Conservation (phyloP, 2,888 invertebrate species). For the Osmoderma eremita region DNA sequence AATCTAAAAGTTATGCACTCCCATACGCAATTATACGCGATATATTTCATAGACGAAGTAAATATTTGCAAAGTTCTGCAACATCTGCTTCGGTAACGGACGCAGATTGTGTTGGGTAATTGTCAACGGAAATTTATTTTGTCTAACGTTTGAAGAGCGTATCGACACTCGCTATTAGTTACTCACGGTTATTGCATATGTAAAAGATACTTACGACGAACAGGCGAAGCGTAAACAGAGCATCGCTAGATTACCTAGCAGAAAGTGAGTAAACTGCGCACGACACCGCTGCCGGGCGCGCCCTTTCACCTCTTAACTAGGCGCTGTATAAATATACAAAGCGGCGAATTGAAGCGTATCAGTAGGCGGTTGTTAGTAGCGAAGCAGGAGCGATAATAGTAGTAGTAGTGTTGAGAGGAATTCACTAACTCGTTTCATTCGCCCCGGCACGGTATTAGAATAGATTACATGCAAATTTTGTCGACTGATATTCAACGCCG, state of each 20-base stretch:
- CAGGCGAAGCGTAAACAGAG: neutral
- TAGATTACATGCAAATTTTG: conserved; percentile 57
- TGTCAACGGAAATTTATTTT: conserved; percentile 33
- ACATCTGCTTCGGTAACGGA: too few species aligned
- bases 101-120: too few species aligned
- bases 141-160: conserved; percentile 3
- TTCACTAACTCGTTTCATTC: conserved; percentile 27
- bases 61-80: too few species aligned
- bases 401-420: conserved; percentile 35
- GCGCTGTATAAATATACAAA: conserved; percentile 47
- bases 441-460: conserved; percentile 52
- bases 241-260: neutral
- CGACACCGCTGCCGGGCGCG: conserved; percentile 7
- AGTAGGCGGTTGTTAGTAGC: conserved; percentile 26
- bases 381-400: neutral
- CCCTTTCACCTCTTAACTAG: conserved; percentile 47
- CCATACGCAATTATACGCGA: too few species aligned
- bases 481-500: conserved; percentile 32
- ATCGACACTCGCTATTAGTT: conserved; percentile 19
- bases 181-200: conserved; percentile 30
- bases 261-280: conserved; percentile 32
- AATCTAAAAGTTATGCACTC: too few species aligned
- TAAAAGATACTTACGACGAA: conserved; percentile 2
- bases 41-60: too few species aligned
- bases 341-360: conserved; percentile 41